Base-by-base conservation (phyloP, 2,113 vertebrate genomes). In the Tenrec ecaudatus region DNA sequence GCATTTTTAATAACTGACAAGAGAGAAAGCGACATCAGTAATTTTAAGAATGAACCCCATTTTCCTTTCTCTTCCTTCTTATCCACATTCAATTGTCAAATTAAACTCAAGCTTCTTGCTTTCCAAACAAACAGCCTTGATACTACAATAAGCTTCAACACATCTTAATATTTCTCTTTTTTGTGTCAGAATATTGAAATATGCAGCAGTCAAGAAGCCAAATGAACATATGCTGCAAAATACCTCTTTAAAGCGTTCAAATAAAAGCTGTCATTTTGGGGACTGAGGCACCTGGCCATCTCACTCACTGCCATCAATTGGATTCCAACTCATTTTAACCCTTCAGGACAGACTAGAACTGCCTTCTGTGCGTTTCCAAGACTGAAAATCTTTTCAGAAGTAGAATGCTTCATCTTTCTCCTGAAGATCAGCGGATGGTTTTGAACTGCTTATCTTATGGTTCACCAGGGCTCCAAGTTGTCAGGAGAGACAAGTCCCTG, bases 31-130 rank as follows among this genome's bases (percentile, higher is more conserved):
- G 27, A 2, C 64, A 71, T 89, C 75, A 47, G 12, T 84, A 43
- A 3, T 87, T 79, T 53, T 6, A 27, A 17, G 19, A 88, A 23
- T 71, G 0, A 58, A 91, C 47, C 2, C 8, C 22, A 73, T 38
- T 95, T 91, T 19, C 1, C n/a, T 89, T 93, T 82, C 15, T 77
- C 12, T 89, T 71, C 11, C 78, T 84, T 57, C 79, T 95, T 31
- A 83, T 90, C 89, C 16, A 9, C 22, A 88, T 53, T 2, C 0
- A 58, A 90, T 76, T 88, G 19, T 27, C 91, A 22, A 66, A 31
- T 73, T 93, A 47, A 87, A 80, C 60, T 90, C 25, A 87, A 64
- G 31, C 88, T 58, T 64, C 5, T 76, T 77, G 16, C 1, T 20
- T 89, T 92, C 19, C 64, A 43, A 79, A 88, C 4, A 91, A 86